Evolutionary conservation across 2,113 vertebrate genomes (phyloP).

Genomic region (Pelmatolapia mariae): DNA sequence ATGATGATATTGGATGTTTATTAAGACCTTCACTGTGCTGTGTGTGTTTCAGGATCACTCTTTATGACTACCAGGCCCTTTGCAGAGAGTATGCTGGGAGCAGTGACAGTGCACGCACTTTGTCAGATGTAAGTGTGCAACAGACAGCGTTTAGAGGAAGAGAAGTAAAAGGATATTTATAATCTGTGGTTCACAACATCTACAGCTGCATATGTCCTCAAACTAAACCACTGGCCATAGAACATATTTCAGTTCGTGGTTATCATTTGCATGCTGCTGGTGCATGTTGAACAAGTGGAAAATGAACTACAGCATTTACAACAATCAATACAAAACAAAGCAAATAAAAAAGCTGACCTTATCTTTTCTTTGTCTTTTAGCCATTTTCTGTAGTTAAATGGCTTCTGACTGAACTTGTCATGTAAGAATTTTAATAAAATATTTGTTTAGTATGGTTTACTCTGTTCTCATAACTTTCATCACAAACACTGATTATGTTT

Average conservation of each 20-base stretch:
- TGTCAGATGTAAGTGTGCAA: slow-evolving; percentile 85
- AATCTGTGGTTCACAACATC: neutral
- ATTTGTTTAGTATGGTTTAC: neutral
- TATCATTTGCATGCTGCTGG: neutral
- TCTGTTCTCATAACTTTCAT: neutral
- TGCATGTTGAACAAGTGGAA: neutral
- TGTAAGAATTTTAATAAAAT: slow-evolving; percentile 79
- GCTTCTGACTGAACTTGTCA: slow-evolving; percentile 92
- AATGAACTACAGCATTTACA: neutral
- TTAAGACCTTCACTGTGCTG: neutral
- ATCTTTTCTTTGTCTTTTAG: slow-evolving; percentile 62
- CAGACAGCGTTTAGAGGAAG: neutral
- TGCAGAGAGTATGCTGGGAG: slow-evolving; percentile 90
- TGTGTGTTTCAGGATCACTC: slow-evolving; percentile 80
- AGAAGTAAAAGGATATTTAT: neutral
- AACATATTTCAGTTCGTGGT: neutral
- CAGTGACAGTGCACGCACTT: slow-evolving; percentile 82
- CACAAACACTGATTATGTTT: neutral
- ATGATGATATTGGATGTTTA: neutral
- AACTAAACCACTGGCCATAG: neutral
- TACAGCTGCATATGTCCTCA: neutral
- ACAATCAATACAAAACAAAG: neutral
- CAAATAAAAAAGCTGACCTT: neutral
- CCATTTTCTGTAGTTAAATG: slow-evolving; percentile 90
- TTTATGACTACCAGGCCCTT: slow-evolving; percentile 96